Evolutionary conservation across 1,140 invertebrate species (phyloP).

Genomic region (Eueides isabella): DNA sequence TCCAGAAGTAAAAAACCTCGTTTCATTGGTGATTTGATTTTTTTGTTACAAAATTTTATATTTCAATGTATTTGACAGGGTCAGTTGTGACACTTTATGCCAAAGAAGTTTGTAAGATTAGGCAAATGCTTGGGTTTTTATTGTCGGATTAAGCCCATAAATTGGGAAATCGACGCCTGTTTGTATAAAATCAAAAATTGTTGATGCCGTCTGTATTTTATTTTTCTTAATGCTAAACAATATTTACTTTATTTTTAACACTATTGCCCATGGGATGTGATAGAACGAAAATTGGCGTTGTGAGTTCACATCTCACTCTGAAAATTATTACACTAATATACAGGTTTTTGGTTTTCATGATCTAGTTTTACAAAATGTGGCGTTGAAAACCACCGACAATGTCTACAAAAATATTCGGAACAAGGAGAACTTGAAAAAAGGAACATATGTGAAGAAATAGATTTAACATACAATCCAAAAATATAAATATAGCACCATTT

Average conservation of each 20-base stretch:
- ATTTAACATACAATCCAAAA: neutral
- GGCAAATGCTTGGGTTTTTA: constrained; percentile 45
- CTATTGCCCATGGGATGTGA: neutral
- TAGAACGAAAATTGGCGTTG: neutral
- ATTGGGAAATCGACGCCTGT: constrained; percentile 27
- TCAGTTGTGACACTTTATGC: constrained; percentile 38
- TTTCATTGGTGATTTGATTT: constrained; percentile 24
- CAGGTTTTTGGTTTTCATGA: too few species aligned
- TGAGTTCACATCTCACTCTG: neutral
- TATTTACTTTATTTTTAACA: neutral
- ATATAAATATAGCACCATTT: neutral
- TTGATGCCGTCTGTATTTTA: constrained; percentile 27
- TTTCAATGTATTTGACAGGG: constrained; percentile 33
- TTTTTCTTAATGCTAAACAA: constrained; percentile 8
- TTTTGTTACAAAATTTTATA: constrained; percentile 12
- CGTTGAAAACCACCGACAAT: neutral
- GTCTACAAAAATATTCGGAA: neutral
- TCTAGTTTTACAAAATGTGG: too few species aligned
- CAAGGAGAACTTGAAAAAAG: neutral
- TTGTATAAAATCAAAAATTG: constrained; percentile 38
- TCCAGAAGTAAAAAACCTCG: neutral
- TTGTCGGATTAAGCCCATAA: constrained; percentile 41
- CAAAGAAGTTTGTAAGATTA: constrained; percentile 45
- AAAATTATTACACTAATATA: too few species aligned
- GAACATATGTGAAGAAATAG: too few species aligned